Evolutionary conservation across 2,113 vertebrate genomes (phyloP).

Genomic region (Gnathonemus longibarbis): DNA sequence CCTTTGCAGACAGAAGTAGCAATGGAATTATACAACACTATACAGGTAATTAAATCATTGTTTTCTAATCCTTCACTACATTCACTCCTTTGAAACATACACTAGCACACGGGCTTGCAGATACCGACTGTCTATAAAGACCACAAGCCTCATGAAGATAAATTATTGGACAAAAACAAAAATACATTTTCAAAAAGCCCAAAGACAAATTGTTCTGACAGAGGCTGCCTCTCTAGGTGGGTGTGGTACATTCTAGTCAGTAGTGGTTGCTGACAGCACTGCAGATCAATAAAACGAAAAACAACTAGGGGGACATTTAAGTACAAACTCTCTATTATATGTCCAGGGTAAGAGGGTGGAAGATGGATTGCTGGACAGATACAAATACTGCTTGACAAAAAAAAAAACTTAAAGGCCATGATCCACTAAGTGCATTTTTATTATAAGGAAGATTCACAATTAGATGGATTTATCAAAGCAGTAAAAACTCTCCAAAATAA

Average conservation of each 20-base stretch:
- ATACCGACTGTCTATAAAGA: not conserved
- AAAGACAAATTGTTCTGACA: slow-evolving; percentile 6
- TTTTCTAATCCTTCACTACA: not conserved
- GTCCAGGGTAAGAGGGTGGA: not conserved
- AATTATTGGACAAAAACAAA: not conserved
- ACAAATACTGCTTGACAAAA: not conserved
- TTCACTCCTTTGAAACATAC: not conserved
- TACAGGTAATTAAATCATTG: not conserved
- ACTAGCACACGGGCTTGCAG: not conserved
- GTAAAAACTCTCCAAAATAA: not conserved
- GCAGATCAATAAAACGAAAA: not conserved
- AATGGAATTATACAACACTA: not conserved
- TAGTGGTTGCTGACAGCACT: not conserved
- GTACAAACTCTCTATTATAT: not conserved
- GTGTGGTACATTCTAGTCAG: not conserved
- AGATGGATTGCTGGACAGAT: not conserved
- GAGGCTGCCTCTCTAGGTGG: not conserved
- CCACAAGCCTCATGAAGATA: not conserved
- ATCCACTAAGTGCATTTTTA: not conserved
- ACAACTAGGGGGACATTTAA: not conserved
- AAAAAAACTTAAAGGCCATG: not conserved
- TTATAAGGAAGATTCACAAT: not conserved
- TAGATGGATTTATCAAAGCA: not conserved
- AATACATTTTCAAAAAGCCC: not conserved
- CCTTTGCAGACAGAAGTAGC: not conserved